phyloP scores from a whole-genome alignment of 2,888 invertebrate species.

The Bibio marci region DNA sequence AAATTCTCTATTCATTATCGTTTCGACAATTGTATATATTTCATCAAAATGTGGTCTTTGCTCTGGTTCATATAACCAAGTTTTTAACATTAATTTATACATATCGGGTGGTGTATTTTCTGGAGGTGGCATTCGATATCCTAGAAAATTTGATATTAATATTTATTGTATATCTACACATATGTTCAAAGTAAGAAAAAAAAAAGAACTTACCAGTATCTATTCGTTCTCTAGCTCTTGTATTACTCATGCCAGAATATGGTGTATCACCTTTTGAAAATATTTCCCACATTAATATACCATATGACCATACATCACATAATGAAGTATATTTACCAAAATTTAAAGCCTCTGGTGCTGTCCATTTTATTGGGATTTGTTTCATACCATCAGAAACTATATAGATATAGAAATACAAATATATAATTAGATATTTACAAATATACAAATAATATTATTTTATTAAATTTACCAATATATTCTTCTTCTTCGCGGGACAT shows the following conservation, averaged over 20 bases:
- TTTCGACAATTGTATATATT: conserved; percentile 63
- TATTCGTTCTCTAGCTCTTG: conserved; percentile 83
- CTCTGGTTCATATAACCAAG: conserved; percentile 89
- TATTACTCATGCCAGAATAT: conserved; percentile 86
- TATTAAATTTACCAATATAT: conserved; percentile 43
- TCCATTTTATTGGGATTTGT: conserved; percentile 98
- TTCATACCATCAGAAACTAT: conserved; percentile 91
- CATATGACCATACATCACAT: conserved; percentile 96
- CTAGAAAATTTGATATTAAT: conserved; percentile 30
- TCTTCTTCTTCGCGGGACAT: conserved; percentile 96
- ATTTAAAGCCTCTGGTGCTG: conserved; percentile 90
- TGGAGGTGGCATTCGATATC: conserved; percentile 85
- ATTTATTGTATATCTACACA: neutral
- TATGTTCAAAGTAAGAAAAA: conserved; percentile 8
- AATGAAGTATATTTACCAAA: conserved; percentile 92
- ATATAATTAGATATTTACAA: neutral
- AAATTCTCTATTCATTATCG: conserved; percentile 26
- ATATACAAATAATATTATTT: neutral
- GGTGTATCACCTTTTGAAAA: conserved; percentile 88
- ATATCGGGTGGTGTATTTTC: conserved; percentile 77
- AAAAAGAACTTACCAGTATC: conserved; percentile 57
- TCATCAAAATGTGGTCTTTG: conserved; percentile 85
- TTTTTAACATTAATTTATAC: conserved; percentile 77
- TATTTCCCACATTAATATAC: conserved; percentile 92
- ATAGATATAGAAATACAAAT: conserved; percentile 1